Conservation (phyloP, 2,797 vertebrate species). For the Tympanoctomys barrerae region DNA sequence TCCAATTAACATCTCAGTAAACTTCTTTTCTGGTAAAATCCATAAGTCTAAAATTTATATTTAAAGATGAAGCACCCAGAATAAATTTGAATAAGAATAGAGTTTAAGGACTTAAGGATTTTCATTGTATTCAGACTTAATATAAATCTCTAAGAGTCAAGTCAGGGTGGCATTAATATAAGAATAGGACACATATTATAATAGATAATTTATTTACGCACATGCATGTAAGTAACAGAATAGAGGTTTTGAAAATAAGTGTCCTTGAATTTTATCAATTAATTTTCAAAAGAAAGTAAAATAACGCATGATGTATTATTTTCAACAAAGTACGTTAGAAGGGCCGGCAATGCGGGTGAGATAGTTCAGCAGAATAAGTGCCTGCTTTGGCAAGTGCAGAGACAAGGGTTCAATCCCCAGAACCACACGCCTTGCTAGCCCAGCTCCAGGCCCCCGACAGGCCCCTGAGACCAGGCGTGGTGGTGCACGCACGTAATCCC, state of each 20-base stretch:
- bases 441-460: rapidly evolving
- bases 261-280: not conserved
- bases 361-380: too few relatives aligned
- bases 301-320: not conserved
- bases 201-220: not conserved
- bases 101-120: not conserved
- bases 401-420: too few relatives aligned
- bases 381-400: too few relatives aligned
- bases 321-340: not conserved
- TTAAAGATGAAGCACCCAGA: conserved; percentile 37
- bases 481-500: too few relatives aligned
- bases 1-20: not conserved
- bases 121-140: not conserved
- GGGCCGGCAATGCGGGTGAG: too few relatives aligned
- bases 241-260: not conserved
- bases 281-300: conserved; percentile 13
- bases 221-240: not conserved
- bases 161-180: not conserved
- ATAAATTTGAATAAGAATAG: not conserved
- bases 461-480: too few relatives aligned
- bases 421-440: too few relatives aligned
- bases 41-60: not conserved
- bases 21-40: not conserved
- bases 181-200: not conserved
- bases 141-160: not conserved